Evolutionary conservation across 2,797 vertebrate genomes (phyloP), one percentile per base, ranked within the genome.

Genomic region (Sebastes itinus): DNA sequence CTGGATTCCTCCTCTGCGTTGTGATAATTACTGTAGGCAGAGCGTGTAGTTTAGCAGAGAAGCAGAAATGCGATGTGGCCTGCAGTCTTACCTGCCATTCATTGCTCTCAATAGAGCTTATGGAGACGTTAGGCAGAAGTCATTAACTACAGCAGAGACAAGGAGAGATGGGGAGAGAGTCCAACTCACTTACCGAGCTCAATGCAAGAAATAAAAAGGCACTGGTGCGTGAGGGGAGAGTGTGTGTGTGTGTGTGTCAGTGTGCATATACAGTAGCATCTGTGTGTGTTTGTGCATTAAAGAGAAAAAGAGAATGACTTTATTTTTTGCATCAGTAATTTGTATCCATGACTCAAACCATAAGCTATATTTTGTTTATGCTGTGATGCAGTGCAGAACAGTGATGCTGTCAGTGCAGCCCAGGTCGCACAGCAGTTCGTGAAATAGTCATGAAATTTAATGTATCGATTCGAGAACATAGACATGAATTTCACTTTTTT

Each of bases 121-220:
- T 92, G 86, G 89, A 94, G 86, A 90, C 90, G 91, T 93, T 92
- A 93, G 78, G 81, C 86, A 92, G 84, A 92, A 92, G 86, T 88
- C 89, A 92, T 93, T 93, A 90, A 91, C 86, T 88, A 87, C 77
- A 85, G 82, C 80, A 76, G 69, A 88, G 89, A 92, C 85, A 83
- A 87, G 75, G 83, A 83, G 82, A 86, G 82, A 86, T 84, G 84
- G 82, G 56, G 69, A 77, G 83, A 60, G 68, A 76, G 78, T 86
- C 71, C 81, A 80, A 64, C 83, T 82, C 67, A 55, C 73, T 85
- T 79, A 49, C 74, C 61, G 61, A 77, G 84, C 72, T 86, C 70
- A 87, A 80, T 73, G 75, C 5, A 11, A 6, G 14, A 73, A 82
- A 90, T 88, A 81, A 80, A 87, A 88, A 84, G 60, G 63, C 64